Evolutionary conservation across 2,888 invertebrate species (phyloP), one percentile per base, ranked within the genome.

Genomic region (Lepidocyrtinus sp.): DNA sequence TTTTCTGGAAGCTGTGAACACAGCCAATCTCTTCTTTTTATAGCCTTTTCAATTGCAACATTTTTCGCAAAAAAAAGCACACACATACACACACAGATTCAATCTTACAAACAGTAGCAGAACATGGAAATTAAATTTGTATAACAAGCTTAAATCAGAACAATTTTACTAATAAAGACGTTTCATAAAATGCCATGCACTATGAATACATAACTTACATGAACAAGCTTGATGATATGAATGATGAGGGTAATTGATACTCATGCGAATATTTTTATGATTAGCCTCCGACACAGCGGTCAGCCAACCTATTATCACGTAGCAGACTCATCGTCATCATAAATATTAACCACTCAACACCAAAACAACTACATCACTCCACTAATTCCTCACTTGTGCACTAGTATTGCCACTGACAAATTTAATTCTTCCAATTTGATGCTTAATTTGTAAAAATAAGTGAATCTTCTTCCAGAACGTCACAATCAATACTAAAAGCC

Each of bases 31-130:
- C 50, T 7, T 36, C 5, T 50, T 36, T 36, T 50, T 50, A 50
- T 17, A 1, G 17, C 50, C n/a, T 50, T 50, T 50, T 50, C 17
- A n/a, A 50, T 50, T 36, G 15, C 50, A 50, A 36, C 12, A 36
- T 36, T 36, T 36, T 50, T 26, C n/a, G 64, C 64, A 64, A 64
- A 64, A 63, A 64, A 64, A 64, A 63, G n/a, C n/a, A n/a, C n/a
- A n/a, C n/a, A n/a, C n/a, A n/a, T n/a, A n/a, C n/a, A n/a, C n/a
- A n/a, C n/a, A 63, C 25, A 27, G 64, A 64, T 27, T 5, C 36
- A 64, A 64, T 26, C 1, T 36, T 17, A 64, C 1, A 12, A 63
- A 25, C 26, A 65, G n/a, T 17, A 65, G 17, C 15, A 64, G 45
- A 68, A 68, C 25, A 27, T 46, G 9, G n/a, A 69, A 59, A 69